Percentiles rank a stretch among this genome's conserved stretches.
Conservation (phyloP, 1,140 invertebrate genomes). For the Drosophila auraria region DNA sequence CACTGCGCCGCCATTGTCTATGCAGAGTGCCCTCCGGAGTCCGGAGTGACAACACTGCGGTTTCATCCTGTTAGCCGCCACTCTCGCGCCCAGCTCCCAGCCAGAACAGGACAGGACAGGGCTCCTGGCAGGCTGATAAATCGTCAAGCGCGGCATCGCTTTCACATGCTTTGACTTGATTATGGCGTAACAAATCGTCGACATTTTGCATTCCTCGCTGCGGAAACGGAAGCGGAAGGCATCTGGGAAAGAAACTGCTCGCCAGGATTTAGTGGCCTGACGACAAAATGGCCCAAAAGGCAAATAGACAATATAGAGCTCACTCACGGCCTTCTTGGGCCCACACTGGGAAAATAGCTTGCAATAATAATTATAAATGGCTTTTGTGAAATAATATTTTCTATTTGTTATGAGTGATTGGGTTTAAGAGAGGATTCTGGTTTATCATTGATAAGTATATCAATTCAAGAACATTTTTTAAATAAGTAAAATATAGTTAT, state of each 20-base stretch:
- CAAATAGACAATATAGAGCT: conserved; percentile 20
- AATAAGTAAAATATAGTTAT: neutral
- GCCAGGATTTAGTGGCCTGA: conserved; percentile 24
- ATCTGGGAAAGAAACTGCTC: conserved; percentile 40
- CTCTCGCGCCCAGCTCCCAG: neutral
- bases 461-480: neutral
- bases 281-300: conserved; percentile 7
- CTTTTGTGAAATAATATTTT: neutral
- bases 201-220: conserved; percentile 70
- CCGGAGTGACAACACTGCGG: conserved; percentile 41
- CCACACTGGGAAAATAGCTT: conserved; percentile 1
- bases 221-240: conserved; percentile 41
- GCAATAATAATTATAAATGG: conserved; percentile 11
- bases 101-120: neutral
- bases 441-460: neutral
- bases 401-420: neutral
- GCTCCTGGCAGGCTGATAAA: conserved; percentile 60
- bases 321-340: neutral
- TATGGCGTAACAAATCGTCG: conserved; percentile 82
- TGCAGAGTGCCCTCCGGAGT: conserved; percentile 18
- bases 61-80: conserved; percentile 22
- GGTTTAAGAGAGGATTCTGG: too few species aligned
- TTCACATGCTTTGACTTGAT: conserved; percentile 80
- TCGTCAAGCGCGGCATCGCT: conserved; percentile 66
- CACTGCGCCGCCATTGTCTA: conserved; percentile 18